Evolutionary conservation across 2,888 invertebrate species (phyloP), one percentile per base, ranked within the genome.

Genomic region (Eustalomyia histrio): DNA sequence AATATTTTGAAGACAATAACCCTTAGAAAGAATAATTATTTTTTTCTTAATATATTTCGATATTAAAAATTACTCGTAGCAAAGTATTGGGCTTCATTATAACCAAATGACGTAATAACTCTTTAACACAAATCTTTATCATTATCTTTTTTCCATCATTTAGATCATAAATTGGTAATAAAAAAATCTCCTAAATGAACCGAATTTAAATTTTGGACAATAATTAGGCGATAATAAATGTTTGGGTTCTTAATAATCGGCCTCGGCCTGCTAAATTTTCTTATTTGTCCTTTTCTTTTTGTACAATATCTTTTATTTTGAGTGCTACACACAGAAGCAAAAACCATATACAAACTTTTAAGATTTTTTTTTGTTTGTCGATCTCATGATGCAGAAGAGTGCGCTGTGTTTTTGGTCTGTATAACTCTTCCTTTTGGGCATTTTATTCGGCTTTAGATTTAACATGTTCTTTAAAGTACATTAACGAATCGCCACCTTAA

Each of bases 401-500:
- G 43, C 5, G 21, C 21, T 14, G n/a, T n/a, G n/a, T 47, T 47
- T 47, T 14, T 43, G 2, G 2, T 47, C 43, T 60, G 53, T 3
- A 39, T n/a, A 3, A 63, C 16, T 68, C 47, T 68, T 60, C 39
- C 63, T 35, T 67, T 63, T 18, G 18, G 68, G 53, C 63, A 43
- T 50, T 73, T 50, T 57, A 76, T 73, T 60, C 69, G 76, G 65
- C 69, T 74, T 69, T 65, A 47, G 47, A 69, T 74, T 81, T 65
- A 76, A 81, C 76, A 76, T 74, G 74, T 74, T 81, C 55, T 71
- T 81, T 69, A 65, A 67, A 76, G 73, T 53, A 78, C 76, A 81
- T 81, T 76, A 81, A 76, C 65, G 80, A 76, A 74, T 81, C 76
- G 73, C 82, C 83, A 84, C 84, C 83, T 85, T 79, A 82, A 83